These are phyloP conservation scores for Lordiphosa andalusiaca DNA, from an alignment of 2,888 invertebrate genomes.

Conservation along the genomic window DNA sequence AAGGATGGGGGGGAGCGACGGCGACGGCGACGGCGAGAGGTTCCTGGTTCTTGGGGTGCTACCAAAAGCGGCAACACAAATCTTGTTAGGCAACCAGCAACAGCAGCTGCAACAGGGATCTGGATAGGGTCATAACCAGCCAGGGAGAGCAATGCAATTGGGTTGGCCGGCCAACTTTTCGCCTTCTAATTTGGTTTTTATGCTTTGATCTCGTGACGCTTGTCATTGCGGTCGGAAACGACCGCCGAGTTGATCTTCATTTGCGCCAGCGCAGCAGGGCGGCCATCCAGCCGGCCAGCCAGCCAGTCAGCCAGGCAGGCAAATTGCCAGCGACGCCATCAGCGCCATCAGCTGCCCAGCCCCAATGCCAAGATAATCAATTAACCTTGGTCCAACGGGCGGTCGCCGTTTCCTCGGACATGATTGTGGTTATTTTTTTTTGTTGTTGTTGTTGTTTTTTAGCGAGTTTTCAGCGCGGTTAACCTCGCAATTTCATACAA, in stretches of 20 bases:
- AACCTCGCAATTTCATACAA: slow-evolving; percentile 15
- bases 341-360: slow-evolving; percentile 13
- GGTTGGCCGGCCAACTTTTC: slow-evolving; percentile 9
- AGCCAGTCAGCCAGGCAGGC: slow-evolving; percentile 3
- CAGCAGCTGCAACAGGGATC: slow-evolving; percentile 5
- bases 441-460: no score
- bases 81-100: slow-evolving; percentile 38
- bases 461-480: slow-evolving; percentile 45
- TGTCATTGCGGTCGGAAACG: slow-evolving; percentile 51
- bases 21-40: slow-evolving; percentile 5
- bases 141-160: slow-evolving; percentile 14
- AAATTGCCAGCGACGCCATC: slow-evolving; percentile 32
- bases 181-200: slow-evolving; percentile 63
- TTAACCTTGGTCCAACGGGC: slow-evolving; percentile 62
- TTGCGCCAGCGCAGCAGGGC: slow-evolving; percentile 17
- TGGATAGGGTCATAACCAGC: slow-evolving; percentile 33
- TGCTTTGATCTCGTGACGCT: slow-evolving; percentile 73
- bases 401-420: slow-evolving; percentile 32
- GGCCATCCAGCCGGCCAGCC: not conserved
- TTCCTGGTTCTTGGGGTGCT: slow-evolving; percentile 29
- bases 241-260: slow-evolving; percentile 39
- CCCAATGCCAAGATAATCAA: slow-evolving; percentile 57
- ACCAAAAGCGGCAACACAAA: slow-evolving; percentile 42
- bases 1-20: slow-evolving; percentile 3
- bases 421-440: slow-evolving; percentile 45